Percentiles rank a stretch among this genome's conserved stretches.
Conservation (phyloP, 2,797 vertebrate species). For the Heterohyrax brucei region DNA sequence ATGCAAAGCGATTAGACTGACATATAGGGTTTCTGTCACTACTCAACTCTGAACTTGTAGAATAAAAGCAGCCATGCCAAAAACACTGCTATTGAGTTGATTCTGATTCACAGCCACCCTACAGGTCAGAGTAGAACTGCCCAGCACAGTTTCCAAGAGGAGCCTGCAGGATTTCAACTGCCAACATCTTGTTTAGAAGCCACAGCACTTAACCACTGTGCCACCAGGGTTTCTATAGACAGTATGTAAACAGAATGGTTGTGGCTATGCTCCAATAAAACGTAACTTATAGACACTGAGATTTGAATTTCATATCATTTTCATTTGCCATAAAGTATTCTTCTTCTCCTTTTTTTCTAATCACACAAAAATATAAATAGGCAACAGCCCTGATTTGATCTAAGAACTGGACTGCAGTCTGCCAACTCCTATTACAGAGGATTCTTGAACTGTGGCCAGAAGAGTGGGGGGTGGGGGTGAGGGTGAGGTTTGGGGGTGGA, state of each 20-base stretch:
- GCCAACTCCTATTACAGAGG: neutral
- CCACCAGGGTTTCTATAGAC: no score
- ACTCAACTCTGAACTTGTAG: neutral
- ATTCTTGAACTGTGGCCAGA: slow-evolving; percentile 13
- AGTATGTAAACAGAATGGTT: neutral
- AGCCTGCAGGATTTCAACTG: no score
- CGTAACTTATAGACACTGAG: neutral
- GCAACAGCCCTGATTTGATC: neutral
- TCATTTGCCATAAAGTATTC: slow-evolving; percentile 22
- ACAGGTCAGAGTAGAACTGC: no score
- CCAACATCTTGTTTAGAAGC: no score
- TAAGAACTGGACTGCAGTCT: neutral
- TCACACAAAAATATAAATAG: slow-evolving; percentile 34
- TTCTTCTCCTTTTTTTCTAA: slow-evolving; percentile 21
- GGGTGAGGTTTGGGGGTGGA: no score
- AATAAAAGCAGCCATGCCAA: neutral
- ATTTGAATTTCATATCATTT: slow-evolving; percentile 59
- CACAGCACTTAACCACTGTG: no score
- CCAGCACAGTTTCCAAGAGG: no score
- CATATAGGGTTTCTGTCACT: neutral
- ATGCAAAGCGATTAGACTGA: accelerated
- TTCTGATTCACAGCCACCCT: no score
- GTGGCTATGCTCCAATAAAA: neutral
- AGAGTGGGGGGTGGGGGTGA: no score
- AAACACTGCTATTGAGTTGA: no score